Percentiles rank a stretch among this genome's conserved stretches.
phyloP scores from a whole-genome alignment of 1,140 invertebrate species.

The Drosophila lacertosa region DNA sequence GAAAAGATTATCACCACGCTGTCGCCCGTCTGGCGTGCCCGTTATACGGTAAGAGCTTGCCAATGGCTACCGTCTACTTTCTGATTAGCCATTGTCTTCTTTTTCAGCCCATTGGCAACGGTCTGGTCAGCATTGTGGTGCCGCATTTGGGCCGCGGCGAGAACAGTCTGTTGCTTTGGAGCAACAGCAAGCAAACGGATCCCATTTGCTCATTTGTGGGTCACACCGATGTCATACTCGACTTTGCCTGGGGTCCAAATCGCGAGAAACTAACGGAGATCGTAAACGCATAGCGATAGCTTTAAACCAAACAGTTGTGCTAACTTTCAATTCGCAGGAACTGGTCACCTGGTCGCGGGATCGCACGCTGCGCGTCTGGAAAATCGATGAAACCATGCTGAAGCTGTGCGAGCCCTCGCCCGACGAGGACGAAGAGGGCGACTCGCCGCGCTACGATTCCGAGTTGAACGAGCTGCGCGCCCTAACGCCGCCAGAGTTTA shows the following conservation, averaged over 20 bases:
- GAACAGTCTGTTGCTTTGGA: slow-evolving; percentile 93
- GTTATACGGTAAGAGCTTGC: slow-evolving; percentile 90
- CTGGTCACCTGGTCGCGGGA: slow-evolving; percentile 98
- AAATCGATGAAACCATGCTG: slow-evolving; percentile 92
- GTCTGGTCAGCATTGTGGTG: slow-evolving; percentile 94
- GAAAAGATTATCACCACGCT: slow-evolving; percentile 93
- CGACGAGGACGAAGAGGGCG: slow-evolving; percentile 57
- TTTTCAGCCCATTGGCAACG: slow-evolving; percentile 95
- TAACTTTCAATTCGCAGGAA: slow-evolving; percentile 86
- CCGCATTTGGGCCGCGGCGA: slow-evolving; percentile 91
- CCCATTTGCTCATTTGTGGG: slow-evolving; percentile 95
- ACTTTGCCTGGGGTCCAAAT: slow-evolving; percentile 95
- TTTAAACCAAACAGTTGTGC: neutral
- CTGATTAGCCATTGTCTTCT: too few species aligned
- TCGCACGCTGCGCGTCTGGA: slow-evolving; percentile 95
- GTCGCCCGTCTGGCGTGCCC: slow-evolving; percentile 96
- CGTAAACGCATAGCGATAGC: slow-evolving; percentile 38
- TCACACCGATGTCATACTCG: slow-evolving; percentile 96
- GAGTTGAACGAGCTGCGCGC: slow-evolving; percentile 58
- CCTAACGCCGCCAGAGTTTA: slow-evolving; percentile 66
- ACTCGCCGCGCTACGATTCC: slow-evolving; percentile 49
- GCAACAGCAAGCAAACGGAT: slow-evolving; percentile 88
- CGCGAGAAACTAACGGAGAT: slow-evolving; percentile 70
- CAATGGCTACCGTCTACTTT: neutral
- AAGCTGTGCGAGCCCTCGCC: slow-evolving; percentile 87